These are phyloP conservation scores for Stenotaenia linearis DNA, from an alignment of 2,888 invertebrate species.

Conservation along the genomic window DNA sequence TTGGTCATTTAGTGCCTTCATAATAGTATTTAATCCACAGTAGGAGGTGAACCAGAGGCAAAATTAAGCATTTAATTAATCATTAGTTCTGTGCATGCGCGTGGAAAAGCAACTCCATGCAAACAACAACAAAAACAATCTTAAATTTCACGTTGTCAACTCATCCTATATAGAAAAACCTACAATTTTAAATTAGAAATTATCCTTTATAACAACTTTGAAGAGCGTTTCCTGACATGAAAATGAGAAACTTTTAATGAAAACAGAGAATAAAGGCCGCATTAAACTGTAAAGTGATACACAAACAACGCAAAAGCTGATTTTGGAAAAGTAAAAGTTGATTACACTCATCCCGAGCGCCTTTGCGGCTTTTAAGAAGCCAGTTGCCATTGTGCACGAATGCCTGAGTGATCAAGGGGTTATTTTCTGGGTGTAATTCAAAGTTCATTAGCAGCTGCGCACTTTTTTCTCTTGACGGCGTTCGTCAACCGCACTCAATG, in stretches of 20 bases:
- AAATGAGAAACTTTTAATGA: neutral
- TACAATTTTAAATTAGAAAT: no score
- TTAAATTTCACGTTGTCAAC: no score
- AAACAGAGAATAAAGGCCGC: neutral
- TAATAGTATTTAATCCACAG: no score
- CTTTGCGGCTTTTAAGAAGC: neutral
- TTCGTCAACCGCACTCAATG: constrained; percentile 14
- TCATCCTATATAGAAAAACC: no score
- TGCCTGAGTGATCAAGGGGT: neutral
- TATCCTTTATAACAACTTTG: no score
- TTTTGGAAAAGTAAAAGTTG: neutral
- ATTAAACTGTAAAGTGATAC: neutral
- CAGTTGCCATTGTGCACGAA: neutral
- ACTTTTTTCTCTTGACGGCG: neutral
- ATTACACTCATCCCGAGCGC: neutral
- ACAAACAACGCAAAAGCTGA: neutral
- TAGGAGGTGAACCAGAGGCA: no score
- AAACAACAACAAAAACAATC: no score
- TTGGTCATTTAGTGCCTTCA: no score
- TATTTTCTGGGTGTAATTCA: constrained; percentile 1
- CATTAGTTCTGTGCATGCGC: neutral
- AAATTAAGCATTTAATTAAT: neutral
- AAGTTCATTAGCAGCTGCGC: constrained; percentile 1
- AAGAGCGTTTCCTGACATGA: neutral
- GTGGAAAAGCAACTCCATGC: no score